Evolutionary conservation across 2,888 invertebrate genomes (phyloP), one percentile per base, ranked within the genome.

Genomic region (Plebejus melissa): DNA sequence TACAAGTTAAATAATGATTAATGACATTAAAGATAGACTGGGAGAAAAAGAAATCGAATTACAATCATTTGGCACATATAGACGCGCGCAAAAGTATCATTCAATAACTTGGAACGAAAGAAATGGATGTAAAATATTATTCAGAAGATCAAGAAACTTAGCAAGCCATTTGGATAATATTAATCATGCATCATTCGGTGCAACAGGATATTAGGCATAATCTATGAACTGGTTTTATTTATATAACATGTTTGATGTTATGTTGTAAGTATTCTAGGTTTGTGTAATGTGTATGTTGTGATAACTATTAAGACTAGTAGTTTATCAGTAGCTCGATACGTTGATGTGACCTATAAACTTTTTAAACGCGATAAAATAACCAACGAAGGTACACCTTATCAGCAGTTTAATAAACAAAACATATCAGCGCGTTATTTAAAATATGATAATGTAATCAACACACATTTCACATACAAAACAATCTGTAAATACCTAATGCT

Each of bases 221-320:
- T 65, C 32, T 65, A 32, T 65, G 32, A 65, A 32, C 28, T 9
- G 60, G 32, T 32, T 65, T 32, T 32, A 32, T 65, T 65, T 13
- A 65, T 65, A 65, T 60, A 28, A 28, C 28, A 71, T 36, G 22
- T n/a, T 22, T 70, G 7, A 70, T 70, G 22, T 28, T 4, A 22
- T 54, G 54, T 22, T 71, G 71, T 11, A 1, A 41, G 11, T 22
- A 71, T 46, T 22, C 28, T 46, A 11, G 71, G 71, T 46, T 70
- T 46, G 13, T 46, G 4, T 72, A 54, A 54, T 46, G 13, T 46
- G 4, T 72, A 54, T 72, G 32, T 28, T 32, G 9, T 50, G 72
- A 72, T 72, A 72, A 72, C 54, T 50, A 72, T 50, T 50, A 54
- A 72, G 72, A 54, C 72, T 72, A 72, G 71, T 71, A 71, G 72